Evolutionary conservation across 2,888 invertebrate genomes (phyloP), one percentile per base, ranked within the genome.

Genomic region (Diaphora mendica): DNA sequence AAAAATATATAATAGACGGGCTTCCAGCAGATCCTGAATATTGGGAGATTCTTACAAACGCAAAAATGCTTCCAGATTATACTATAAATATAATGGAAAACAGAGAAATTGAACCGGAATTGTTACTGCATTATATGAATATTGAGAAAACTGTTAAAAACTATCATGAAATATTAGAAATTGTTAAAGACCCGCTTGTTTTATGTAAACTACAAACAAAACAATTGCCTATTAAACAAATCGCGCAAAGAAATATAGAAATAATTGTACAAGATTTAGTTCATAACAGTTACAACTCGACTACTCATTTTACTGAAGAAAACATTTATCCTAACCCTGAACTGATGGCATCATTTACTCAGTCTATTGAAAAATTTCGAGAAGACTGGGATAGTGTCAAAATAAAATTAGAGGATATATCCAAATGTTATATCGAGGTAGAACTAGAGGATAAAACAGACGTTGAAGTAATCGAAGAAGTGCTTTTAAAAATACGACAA

Each of bases 1-100:
- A 96, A 33, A 96, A 96, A 81, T 97, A 96, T 94, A 95, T 97
- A 77, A 90, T 97, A 71, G 97, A 97, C 85, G 96, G 96, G 1
- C 96, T 97, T 88, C 94, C 96, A 39, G 86, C 95, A 35, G 93
- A 96, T 79, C 77, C 93, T 23, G 94, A 96, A 77, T 91, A 95
- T 83, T 96, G 97, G 93, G 87, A 87, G 68, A 88, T 89, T 75
- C 86, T 97, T 20, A 82, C 79, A 13, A 91, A 93, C 48, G 88
- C 91, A 7, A 93, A 95, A 77, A 87, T 94, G 71, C 81, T 94
- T 33, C 96, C 97, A 35, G 96, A 97, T 86, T 95, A 97, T 79
- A 93, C 96, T 0, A 90, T 97, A 81, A 88, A 96, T 59, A 85
- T 97, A 71, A 92, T 94, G 70, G 96, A 97, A 87, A 93, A 94